Conservation (phyloP, 2,888 invertebrate species). For the Myopa tessellatipennis region DNA sequence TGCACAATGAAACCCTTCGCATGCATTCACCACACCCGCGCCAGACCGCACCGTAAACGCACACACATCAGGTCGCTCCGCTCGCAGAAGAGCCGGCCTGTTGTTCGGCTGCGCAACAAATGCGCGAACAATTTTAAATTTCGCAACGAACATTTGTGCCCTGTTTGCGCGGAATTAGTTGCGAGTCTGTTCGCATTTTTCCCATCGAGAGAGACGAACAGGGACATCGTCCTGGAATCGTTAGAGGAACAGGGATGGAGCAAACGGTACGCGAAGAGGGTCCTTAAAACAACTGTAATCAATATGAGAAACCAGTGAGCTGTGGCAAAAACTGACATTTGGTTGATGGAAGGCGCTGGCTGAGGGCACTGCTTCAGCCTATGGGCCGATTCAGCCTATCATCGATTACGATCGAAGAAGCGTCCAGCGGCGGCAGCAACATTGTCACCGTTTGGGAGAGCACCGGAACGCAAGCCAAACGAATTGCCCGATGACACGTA, state of each 20-base stretch:
- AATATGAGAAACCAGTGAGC: conserved; percentile 29
- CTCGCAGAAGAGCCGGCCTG: background rate
- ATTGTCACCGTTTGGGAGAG: background rate
- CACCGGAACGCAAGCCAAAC: background rate
- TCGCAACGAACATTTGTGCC: conserved; percentile 40
- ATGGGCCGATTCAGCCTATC: too few species aligned
- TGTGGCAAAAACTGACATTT: conserved; percentile 45
- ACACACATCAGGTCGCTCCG: background rate
- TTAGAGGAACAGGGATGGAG: background rate
- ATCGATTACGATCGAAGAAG: background rate
- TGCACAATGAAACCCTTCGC: conserved; percentile 8
- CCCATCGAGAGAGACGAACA: background rate
- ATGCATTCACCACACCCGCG: background rate
- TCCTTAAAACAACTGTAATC: conserved; percentile 26
- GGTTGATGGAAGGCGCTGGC: conserved; percentile 34
- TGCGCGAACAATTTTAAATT: conserved; percentile 30
- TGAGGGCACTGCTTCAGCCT: background rate
- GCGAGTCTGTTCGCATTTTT: conserved; percentile 36
- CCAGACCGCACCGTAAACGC: too few species aligned
- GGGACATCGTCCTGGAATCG: background rate
- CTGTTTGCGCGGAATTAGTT: conserved; percentile 43
- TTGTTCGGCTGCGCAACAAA: conserved; percentile 26
- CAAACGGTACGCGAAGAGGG: background rate
- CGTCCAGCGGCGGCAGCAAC: too few species aligned
- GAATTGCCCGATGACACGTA: conserved; percentile 45